Percentiles rank a stretch among this genome's conserved stretches.
These are phyloP conservation scores for Tenthredo distinguenda DNA, from an alignment of 2,888 invertebrate species.

Conservation along the genomic window DNA sequence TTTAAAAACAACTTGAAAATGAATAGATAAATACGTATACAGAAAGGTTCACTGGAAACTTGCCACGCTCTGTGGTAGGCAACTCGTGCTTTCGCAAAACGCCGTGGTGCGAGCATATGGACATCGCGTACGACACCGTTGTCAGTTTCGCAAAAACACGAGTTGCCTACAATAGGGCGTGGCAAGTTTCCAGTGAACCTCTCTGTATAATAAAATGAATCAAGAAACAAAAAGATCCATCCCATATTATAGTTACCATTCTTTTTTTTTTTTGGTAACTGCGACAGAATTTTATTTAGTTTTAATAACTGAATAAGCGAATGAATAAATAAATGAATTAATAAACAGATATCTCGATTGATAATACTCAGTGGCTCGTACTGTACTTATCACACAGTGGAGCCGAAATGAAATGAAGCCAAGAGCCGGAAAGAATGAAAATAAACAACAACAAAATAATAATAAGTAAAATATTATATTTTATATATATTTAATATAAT, in stretches of 20 bases:
- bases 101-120: no score
- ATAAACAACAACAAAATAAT: not conserved
- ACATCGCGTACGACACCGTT: no score
- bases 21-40: not conserved
- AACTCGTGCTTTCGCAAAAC: no score
- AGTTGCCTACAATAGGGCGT: no score
- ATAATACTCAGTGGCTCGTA: constrained; percentile 7
- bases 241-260: constrained; percentile 12
- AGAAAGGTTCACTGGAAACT: no score
- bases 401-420: not conserved
- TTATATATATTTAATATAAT: not conserved
- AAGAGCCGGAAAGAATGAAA: not conserved
- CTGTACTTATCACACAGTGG: not conserved
- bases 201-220: not conserved
- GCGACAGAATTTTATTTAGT: not conserved
- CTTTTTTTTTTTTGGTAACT: not conserved
- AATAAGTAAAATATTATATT: not conserved
- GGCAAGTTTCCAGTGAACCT: no score
- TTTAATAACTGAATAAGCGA: not conserved
- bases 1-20: not conserved
- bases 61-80: no score
- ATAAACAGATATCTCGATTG: not conserved
- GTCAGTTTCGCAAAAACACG: no score
- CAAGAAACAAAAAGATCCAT: not conserved
- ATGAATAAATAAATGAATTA: not conserved